Base-by-base conservation (phyloP, 1,140 invertebrate species). In the Oreohelix idahoensis region DNA sequence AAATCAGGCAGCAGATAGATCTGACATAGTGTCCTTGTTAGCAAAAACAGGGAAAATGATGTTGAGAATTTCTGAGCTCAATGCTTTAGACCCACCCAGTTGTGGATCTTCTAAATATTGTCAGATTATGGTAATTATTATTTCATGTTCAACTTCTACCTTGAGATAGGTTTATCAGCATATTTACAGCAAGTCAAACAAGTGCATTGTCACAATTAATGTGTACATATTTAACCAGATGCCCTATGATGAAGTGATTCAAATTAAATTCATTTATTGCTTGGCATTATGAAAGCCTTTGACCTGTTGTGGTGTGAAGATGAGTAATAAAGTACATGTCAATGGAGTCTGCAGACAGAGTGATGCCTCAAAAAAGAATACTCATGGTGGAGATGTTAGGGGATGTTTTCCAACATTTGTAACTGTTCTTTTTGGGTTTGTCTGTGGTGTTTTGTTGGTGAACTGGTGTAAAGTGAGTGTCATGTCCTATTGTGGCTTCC, bases 401-500 rank as follows among this genome's bases (percentile, higher is more conserved):
- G 38, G 71, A 45, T 36, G 23, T 58, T 4, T 71, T 39, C 51
- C 49, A 11, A 38, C 26, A 4, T 53, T 75, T 73, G 4, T 82
- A 26, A 73, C 32, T 35, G 78, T 45, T 45, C 36, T 87, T 45
- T 8, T 84, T 20, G 86, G 86, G 32, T 84, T 87, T 45, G 20
- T 87, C 49, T 45, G 74, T 36, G 86, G 86, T 58, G 36, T 86
- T 26, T 42, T 87, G 26, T 70, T 86, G 45, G 78, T 83, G 70
- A 87, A 85, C 58, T 87, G 84, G 83, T 84, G 81, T 23, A 84
- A 79, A 58, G 71, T 45, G 26, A 70, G 53, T 23, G 35, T 86
- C n/a, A 32, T 81, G 38, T 77, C 85, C 1, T 76, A 49, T 26
- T 86, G 85, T 81, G 79, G 81, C 51, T 26, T 79, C 32, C 66